Evolutionary conservation across 2,797 vertebrate genomes (phyloP), one percentile per base, ranked within the genome.

Genomic region (Eupleurogrammus muticus): DNA sequence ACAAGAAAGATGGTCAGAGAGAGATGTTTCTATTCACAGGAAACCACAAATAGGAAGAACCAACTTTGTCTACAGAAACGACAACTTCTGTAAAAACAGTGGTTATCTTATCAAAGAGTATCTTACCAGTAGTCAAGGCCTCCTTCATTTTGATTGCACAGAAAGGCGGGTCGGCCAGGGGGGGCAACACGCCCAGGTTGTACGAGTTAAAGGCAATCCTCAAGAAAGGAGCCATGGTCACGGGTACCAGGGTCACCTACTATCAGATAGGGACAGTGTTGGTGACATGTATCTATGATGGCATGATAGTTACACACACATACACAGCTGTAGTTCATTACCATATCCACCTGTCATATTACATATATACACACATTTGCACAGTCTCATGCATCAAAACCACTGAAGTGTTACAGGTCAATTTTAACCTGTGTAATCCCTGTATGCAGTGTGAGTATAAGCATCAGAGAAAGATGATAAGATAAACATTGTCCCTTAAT

Each of bases 111-210:
- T 54, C 13, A 57, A 48, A 50, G 2, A 59, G 42, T 58, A 50
- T 65, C 89, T 91, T 86, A 99, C 98, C 98, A 81, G 98, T 99
- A 75, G 91, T 95, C 67, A 98, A 84, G 0, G 97, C 94, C 84
- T 99, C 98, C 92, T 99, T 99, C 95, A 99, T 96, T 89, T 97
- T 99, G 85, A 99, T 96, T 1, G 98, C 97, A 80, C 97, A 98
- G 89, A 99, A 99, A 5, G 97, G 98, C 5, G 95, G 89, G 0
- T 97, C 96, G 0, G 81, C 73, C 20, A 89, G 69, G 0, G 86
- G 83, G 57, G 95, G 86, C 60, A 96, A 82, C 38, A 94, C 70
- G 7, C 97, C 98, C 82, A 98, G 84, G 80, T 99, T 98, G 9
- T 94, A 99, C 0, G 96, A 93, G 77, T 96, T 98, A 88, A 99